Conservation (phyloP, 2,113 vertebrate species). For the Bungarus multicinctus region DNA sequence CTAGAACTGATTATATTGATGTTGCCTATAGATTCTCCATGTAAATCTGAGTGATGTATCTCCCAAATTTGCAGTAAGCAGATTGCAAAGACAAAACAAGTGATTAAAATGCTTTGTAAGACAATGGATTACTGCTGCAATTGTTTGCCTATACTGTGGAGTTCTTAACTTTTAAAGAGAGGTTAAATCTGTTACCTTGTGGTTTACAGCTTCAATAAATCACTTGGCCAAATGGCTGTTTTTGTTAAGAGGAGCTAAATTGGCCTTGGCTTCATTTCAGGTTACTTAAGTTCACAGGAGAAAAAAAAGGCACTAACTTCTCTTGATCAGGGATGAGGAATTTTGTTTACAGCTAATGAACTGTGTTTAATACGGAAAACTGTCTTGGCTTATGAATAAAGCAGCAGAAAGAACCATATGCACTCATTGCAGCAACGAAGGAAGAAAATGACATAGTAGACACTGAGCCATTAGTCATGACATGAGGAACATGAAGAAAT, state of each 20-base stretch:
- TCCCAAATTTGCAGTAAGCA: conserved; percentile 53
- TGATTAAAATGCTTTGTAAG: conserved; percentile 49
- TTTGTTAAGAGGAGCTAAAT: conserved; percentile 61
- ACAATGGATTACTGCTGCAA: conserved; percentile 57
- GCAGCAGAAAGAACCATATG: conserved; percentile 25
- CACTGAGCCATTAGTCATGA: not conserved
- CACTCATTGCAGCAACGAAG: conserved; percentile 35
- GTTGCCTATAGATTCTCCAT: not conserved
- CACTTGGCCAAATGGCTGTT: conserved; percentile 58
- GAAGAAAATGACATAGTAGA: conserved; percentile 9
- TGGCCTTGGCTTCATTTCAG: conserved; percentile 66
- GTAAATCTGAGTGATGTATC: not conserved
- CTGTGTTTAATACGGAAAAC: conserved; percentile 11
- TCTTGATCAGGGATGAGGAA: conserved; percentile 63
- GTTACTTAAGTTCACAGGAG: conserved; percentile 51
- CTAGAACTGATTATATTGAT: not conserved
- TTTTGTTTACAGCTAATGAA: conserved; percentile 56
- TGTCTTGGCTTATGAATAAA: conserved; percentile 42
- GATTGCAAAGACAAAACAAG: conserved; percentile 23
- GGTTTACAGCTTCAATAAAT: conserved; percentile 65
- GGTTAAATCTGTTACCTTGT: conserved; percentile 67
- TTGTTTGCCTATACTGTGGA: conserved; percentile 58
- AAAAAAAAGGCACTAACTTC: conserved; percentile 59
- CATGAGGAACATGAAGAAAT: not conserved
- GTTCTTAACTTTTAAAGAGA: conserved; percentile 57